Evolutionary conservation across 1,140 invertebrate species (phyloP).

Genomic region (Tetramorium alpestre): DNA sequence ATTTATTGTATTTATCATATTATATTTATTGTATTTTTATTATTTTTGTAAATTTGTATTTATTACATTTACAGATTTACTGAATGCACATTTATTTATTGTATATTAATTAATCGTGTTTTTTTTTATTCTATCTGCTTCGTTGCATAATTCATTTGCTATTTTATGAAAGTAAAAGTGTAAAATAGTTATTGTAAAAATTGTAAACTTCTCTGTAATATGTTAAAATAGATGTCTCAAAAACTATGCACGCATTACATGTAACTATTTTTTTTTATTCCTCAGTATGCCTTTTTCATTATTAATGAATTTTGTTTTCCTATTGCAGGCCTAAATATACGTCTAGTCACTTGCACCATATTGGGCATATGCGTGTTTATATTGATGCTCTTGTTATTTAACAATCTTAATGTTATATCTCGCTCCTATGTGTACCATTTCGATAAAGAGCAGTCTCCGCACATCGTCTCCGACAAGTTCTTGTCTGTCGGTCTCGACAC

Average conservation of each 20-base stretch:
- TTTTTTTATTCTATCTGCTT: neutral
- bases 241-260: neutral
- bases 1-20: neutral
- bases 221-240: neutral
- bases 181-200: neutral
- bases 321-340: slow-evolving; percentile 28
- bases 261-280: neutral
- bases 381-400: slow-evolving; percentile 31
- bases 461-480: slow-evolving; percentile 79
- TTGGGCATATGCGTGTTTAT: slow-evolving; percentile 39
- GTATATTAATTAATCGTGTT: neutral
- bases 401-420: too few species aligned
- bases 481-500: slow-evolving; percentile 83
- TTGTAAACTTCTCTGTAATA: neutral
- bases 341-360: neutral
- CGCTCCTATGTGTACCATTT: slow-evolving; percentile 42
- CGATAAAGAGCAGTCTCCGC: slow-evolving; percentile 39
- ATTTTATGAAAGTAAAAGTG: neutral
- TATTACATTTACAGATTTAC: neutral
- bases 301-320: neutral
- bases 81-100: neutral
- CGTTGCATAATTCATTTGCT: neutral
- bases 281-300: neutral
- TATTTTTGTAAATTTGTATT: neutral
- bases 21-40: neutral